Evolutionary conservation across 2,888 invertebrate species (phyloP).

Genomic region (Anagyrus pseudococci): DNA sequence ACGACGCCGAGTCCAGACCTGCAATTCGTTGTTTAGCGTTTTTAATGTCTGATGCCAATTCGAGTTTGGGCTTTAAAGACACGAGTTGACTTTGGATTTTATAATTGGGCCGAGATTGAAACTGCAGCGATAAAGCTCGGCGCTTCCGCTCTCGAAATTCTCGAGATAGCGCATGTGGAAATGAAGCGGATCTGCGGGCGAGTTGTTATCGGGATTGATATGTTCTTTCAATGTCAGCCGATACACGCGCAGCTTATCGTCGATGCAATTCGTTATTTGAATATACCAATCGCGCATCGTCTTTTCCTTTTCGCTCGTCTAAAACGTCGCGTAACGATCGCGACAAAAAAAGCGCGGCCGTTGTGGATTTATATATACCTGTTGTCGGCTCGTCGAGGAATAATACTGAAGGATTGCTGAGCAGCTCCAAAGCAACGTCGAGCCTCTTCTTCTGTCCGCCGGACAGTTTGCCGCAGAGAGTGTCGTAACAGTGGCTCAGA

Average conservation of each 20-base stretch:
- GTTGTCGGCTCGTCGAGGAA: conserved; percentile 91
- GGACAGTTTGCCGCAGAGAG: conserved; percentile 75
- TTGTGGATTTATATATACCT: conserved; percentile 44
- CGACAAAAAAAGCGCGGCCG: background rate
- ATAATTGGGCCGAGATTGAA: too few species aligned
- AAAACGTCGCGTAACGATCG: background rate
- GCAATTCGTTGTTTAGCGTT: background rate
- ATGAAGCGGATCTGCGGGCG: background rate
- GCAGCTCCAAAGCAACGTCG: conserved; percentile 82
- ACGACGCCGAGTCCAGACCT: conserved; percentile 88
- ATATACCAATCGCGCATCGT: too few species aligned
- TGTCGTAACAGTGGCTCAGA: conserved; percentile 72
- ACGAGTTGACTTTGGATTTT: too few species aligned
- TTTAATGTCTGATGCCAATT: too few species aligned
- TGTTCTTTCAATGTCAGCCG: too few species aligned
- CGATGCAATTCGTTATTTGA: too few species aligned
- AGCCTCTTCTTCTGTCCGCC: conserved; percentile 86
- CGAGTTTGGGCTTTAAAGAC: too few species aligned
- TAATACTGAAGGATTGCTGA: conserved; percentile 86
- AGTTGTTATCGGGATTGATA: background rate
- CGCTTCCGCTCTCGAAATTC: too few species aligned
- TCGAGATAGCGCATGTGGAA: too few species aligned
- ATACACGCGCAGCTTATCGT: too few species aligned
- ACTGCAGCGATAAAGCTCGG: too few species aligned
- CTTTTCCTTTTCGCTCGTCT: too few species aligned